phyloP scores from a whole-genome alignment of 2,797 vertebrate species.

The Hoplostethus mediterraneus region DNA sequence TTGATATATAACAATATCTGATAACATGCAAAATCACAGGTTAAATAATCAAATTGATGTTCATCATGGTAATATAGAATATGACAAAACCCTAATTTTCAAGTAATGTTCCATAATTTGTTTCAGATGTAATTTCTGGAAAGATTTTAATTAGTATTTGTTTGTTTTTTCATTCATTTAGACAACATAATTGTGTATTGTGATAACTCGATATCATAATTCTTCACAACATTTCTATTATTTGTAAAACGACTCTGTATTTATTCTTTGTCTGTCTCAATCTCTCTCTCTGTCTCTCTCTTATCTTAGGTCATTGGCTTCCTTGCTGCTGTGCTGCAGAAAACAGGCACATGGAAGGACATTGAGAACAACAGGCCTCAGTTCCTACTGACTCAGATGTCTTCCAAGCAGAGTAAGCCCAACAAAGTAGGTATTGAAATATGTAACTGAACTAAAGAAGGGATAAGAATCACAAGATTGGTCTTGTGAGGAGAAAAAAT shows the following conservation, averaged over 20 bases:
- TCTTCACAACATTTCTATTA: not conserved
- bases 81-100: too few relatives aligned
- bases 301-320: constrained; percentile 92
- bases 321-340: constrained; percentile 92
- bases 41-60: too few relatives aligned
- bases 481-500: too few relatives aligned
- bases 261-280: constrained; percentile 1
- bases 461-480: not conserved
- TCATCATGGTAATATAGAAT: too few relatives aligned
- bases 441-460: not conserved
- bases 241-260: constrained; percentile 4
- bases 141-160: too few relatives aligned
- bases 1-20: too few relatives aligned
- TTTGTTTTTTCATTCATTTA: too few relatives aligned
- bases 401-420: constrained; percentile 64
- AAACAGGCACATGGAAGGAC: constrained; percentile 94
- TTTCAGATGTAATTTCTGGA: too few relatives aligned
- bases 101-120: too few relatives aligned
- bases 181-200: too few relatives aligned
- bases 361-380: constrained; percentile 94
- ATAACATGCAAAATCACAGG: too few relatives aligned
- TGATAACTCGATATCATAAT: too few relatives aligned
- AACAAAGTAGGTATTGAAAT: constrained; percentile 85
- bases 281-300: not conserved
- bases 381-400: constrained; percentile 90